phyloP scores from a whole-genome alignment of 2,797 vertebrate species.

The Malacoraja senta region DNA sequence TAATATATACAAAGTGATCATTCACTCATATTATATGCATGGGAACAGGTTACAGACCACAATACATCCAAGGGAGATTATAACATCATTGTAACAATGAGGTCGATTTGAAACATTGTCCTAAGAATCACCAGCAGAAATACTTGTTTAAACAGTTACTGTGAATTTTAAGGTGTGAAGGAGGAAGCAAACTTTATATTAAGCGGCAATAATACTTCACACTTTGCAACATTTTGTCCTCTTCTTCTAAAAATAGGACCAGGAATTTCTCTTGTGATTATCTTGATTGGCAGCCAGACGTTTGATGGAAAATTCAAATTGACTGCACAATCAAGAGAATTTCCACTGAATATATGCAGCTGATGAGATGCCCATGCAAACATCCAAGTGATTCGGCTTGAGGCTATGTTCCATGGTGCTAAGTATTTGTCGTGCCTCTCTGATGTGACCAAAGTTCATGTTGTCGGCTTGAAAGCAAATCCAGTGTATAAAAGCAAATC shows the following conservation, averaged over 20 bases:
- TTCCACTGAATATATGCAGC: not conserved
- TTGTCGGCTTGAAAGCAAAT: not conserved
- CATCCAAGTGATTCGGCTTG: too few species aligned
- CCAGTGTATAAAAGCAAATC: not conserved
- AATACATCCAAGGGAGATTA: constrained; percentile 14
- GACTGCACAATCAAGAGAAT: not conserved
- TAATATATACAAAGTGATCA: constrained; percentile 26
- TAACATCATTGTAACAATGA: not conserved
- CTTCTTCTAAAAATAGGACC: not conserved
- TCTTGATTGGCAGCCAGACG: not conserved
- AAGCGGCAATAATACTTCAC: not conserved
- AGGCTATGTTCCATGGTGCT: not conserved
- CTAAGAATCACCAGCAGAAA: not conserved
- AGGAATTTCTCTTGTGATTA: not conserved
- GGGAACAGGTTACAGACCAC: not conserved
- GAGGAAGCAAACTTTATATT: not conserved
- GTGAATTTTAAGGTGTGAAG: not conserved
- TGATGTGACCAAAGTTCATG: not conserved
- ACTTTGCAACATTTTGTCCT: not conserved
- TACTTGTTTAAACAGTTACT: not conserved
- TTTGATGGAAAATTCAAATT: not conserved
- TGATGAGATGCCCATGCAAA: not conserved
- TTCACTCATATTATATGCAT: constrained; percentile 1
- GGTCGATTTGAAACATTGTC: not conserved
- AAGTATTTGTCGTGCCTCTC: not conserved